Conservation (phyloP, 30 jellyfish, hydroid and myxozoan species). For the Pelagia noctiluca region DNA sequence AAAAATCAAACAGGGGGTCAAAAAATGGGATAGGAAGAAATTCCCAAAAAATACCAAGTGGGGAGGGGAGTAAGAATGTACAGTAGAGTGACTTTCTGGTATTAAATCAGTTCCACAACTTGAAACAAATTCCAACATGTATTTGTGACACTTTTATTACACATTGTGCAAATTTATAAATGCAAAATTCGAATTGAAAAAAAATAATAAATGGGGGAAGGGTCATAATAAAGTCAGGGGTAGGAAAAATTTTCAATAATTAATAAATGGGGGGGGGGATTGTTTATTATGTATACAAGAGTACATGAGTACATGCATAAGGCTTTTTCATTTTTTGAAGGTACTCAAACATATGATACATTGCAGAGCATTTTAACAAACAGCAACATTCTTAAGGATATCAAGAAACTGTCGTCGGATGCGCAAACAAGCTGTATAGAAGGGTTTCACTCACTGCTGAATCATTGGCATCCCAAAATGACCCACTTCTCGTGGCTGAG, state of each 20-base stretch:
- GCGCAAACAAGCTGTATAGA: not conserved
- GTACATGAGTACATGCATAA: no score
- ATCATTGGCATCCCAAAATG: conserved; percentile 6
- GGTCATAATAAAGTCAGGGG: not conserved
- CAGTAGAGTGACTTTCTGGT: no score
- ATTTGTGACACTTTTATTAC: no score
- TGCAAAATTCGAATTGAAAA: no score
- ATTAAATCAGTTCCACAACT: no score
- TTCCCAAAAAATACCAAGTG: no score
- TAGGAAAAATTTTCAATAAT: not conserved
- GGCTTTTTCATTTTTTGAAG: not conserved
- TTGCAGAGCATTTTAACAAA: not conserved
- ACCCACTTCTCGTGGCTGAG: conserved; percentile 9
- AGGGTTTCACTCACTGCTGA: not conserved
- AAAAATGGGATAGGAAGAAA: no score
- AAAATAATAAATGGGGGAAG: not conserved
- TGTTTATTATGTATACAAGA: not conserved
- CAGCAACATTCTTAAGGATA: not conserved
- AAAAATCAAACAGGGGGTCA: no score
- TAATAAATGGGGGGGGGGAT: not conserved
- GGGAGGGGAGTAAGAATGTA: no score
- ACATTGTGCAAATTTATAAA: no score
- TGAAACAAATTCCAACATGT: no score
- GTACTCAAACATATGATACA: not conserved
- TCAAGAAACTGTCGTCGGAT: not conserved